Base-by-base conservation (phyloP, 2,113 vertebrate genomes). In the Fukomys damarensis region DNA sequence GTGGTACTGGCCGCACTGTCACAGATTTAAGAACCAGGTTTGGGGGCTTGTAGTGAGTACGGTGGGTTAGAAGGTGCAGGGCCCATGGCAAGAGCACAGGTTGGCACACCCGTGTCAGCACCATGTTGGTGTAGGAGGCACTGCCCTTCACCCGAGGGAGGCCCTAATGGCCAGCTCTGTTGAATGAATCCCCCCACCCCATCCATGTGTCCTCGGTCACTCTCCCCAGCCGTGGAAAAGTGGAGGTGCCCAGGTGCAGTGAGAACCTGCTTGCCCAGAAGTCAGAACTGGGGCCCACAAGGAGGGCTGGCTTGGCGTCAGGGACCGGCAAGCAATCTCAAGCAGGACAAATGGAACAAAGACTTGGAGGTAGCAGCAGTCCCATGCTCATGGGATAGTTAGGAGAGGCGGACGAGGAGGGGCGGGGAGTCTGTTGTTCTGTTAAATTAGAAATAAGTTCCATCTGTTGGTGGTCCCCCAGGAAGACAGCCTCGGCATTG, bases 371-470 rank as follows among this genome's bases (percentile, higher is more conserved):
- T 4, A 52, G 72, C 70, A 54, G 35, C 9, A 32, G 82, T n/a
- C 41, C 24, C 0, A 1, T 68, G 32, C 38, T 38, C 56, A 58
- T 0, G 7, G 65, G 43, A 22, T 38, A 66, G 76, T n/a, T 20
- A 26, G 72, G 86, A 41, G 16, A 12, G 17, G 54, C 1, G 1
- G 76, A 19, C 35, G 20, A 5, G 28, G 28, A 17, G 70, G 30
- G 14, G 17, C 9, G 49, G 56, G 70, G 82, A 54, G 43, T 19
- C 54, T 66, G 24, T 32, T 72, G 81, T 89, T 87, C 65, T 66
- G 77, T 76, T 84, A 87, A 88, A 94, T 88, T 49, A 94, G 59
- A 94, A 83, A 68, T 84, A 81, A 76, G 56, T 81, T 70, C 93
- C 76, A 61, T 43, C 41, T 68, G 90, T 41, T 66, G 74, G 61